A percentile compares a stretch with the other conserved stretches of the same genome.
These are phyloP conservation scores for Chloroclystis v-ata DNA, from an alignment of 2,888 invertebrate species.

Conservation along the genomic window DNA sequence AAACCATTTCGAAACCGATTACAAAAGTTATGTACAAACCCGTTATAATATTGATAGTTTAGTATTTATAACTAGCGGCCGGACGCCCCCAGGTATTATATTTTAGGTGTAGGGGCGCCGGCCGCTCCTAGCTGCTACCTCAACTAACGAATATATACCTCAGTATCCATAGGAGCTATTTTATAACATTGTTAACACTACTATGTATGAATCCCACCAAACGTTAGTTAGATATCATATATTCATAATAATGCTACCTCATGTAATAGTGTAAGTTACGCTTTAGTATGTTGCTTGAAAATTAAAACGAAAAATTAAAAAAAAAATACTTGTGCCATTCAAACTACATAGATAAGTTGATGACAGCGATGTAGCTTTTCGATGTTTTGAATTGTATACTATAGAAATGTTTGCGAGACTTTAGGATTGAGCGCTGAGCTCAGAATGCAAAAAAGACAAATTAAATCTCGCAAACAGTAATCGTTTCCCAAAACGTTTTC, in stretches of 20 bases:
- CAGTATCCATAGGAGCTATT: slow-evolving; percentile 63
- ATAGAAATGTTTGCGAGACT: slow-evolving; percentile 15
- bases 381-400: slow-evolving; percentile 15
- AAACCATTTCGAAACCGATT: slow-evolving; percentile 13
- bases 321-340: slow-evolving; percentile 35
- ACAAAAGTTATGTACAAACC: slow-evolving; percentile 21
- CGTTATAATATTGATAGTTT: slow-evolving; percentile 20
- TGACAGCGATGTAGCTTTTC: slow-evolving; percentile 11
- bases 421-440: neutral
- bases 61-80: slow-evolving; percentile 17
- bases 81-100: slow-evolving; percentile 1
- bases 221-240: slow-evolving; percentile 64
- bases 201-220: slow-evolving; percentile 73
- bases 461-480: slow-evolving; percentile 9
- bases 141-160: slow-evolving; percentile 68
- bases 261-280: slow-evolving; percentile 42
- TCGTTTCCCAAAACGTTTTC: slow-evolving; percentile 12
- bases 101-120: slow-evolving; percentile 9
- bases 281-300: slow-evolving; percentile 41
- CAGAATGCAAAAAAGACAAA: neutral
- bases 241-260: slow-evolving; percentile 74
- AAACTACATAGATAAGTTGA: slow-evolving; percentile 19
- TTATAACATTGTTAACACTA: slow-evolving; percentile 64
- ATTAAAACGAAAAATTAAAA: slow-evolving; percentile 18
- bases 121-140: slow-evolving; percentile 51